Evolutionary conservation across 2,888 invertebrate genomes (phyloP), one percentile per base, ranked within the genome.

Genomic region (Lepetodrilus schrolli): DNA sequence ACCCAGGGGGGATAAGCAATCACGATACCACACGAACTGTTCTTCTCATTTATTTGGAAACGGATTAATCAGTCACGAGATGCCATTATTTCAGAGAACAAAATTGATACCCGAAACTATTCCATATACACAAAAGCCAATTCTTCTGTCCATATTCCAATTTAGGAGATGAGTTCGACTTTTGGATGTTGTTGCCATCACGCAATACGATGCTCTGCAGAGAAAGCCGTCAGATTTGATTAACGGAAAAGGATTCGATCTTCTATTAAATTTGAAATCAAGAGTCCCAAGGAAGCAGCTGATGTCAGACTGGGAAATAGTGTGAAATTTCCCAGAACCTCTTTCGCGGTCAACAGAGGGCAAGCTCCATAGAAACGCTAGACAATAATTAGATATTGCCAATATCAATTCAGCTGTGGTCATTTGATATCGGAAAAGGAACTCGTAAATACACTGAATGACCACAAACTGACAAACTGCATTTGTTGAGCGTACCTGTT

Each of bases 221-320:
- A 34, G 34, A 58, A 58, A 58, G 58, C 58, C 58, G 58, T 58
- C 58, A 58, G 58, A 58, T 58, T 58, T 58, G 58, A 58, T 58
- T 58, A 58, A 58, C 58, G 58, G 58, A 58, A 58, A 58, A 58
- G 58, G 58, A 58, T 58, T 58, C 58, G 58, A 58, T 58, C 58
- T 58, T 58, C 58, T 58, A 58, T 58, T 58, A 58, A 58, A 58
- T 58, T 58, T 58, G 58, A 58, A 58, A 58, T 58, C 58, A 58
- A 58, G 58, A 58, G 30, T 58, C 58, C 51, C 58, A 30, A 30
- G 30, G 58, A 58, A 30, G 58, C 30, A 17, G 7, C 30, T 4
- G 4, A 17, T 13, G 43, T 17, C 2, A 17, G 43, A 23, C 4
- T 17, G 58, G 13, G 17, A 58, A 58, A 17, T 26, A 26, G 30